A percentile compares a stretch with the other conserved stretches of the same genome.
phyloP scores from a whole-genome alignment of 2,888 invertebrate species.

The Dynastes maya region DNA sequence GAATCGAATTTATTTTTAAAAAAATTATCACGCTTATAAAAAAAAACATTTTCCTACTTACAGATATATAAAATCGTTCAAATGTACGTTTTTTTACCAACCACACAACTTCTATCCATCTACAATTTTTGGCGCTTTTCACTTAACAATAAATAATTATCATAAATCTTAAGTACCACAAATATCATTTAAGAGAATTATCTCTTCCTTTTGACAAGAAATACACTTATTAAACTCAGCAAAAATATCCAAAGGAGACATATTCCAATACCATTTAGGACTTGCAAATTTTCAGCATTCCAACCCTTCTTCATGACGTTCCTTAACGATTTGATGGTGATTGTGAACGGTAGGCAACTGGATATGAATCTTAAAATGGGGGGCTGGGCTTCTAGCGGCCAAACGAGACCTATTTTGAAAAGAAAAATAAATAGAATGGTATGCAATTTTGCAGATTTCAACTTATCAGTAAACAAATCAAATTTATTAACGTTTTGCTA shows the following conservation, averaged over 20 bases:
- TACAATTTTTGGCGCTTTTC: too few relatives aligned
- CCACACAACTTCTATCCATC: too few relatives aligned
- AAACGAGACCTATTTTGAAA: constrained; percentile 74
- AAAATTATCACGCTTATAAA: too few relatives aligned
- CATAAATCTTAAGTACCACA: constrained; percentile 19
- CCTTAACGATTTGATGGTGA: constrained; percentile 84
- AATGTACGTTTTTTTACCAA: too few relatives aligned
- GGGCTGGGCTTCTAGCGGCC: constrained; percentile 83
- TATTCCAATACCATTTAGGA: constrained; percentile 83
- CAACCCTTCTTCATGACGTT: constrained; percentile 85
- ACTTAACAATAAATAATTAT: too few relatives aligned
- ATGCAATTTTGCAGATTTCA: too few relatives aligned
- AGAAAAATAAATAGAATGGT: not conserved
- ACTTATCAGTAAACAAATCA: too few relatives aligned
- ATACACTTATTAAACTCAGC: constrained; percentile 62
- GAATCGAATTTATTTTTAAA: too few relatives aligned
- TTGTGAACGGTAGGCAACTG: constrained; percentile 79
- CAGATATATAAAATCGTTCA: too few relatives aligned
- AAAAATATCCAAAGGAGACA: constrained; percentile 75
- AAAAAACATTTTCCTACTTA: too few relatives aligned
- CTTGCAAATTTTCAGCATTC: constrained; percentile 77
- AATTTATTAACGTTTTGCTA: too few relatives aligned
- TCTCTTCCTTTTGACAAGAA: constrained; percentile 63
- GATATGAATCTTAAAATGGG: constrained; percentile 63
- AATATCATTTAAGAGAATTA: constrained; percentile 51